These are phyloP conservation scores for Periphyllus acericola DNA, from an alignment of 2,888 invertebrate species.

Conservation along the genomic window DNA sequence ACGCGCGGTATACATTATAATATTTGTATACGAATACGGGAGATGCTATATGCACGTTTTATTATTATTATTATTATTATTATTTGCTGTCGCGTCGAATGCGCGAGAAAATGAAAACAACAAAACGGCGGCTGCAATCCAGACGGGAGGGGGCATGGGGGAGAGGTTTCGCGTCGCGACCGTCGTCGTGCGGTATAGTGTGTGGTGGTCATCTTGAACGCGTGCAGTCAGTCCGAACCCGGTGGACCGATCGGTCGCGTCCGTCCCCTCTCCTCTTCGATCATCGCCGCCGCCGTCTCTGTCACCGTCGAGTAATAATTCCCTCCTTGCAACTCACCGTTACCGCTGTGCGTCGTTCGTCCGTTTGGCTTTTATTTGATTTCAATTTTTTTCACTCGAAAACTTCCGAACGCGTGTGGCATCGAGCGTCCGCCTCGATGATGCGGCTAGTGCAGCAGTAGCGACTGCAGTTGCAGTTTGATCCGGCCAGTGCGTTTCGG, in stretches of 20 bases:
- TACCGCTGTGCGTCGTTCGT: neutral
- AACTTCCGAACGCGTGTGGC: neutral
- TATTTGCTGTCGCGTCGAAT: neutral
- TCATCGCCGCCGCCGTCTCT: neutral
- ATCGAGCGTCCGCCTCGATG: neutral
- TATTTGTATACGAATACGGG: too few relatives aligned
- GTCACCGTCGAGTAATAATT: neutral
- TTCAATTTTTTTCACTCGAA: neutral
- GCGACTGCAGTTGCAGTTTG: neutral
- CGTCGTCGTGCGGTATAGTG: neutral
- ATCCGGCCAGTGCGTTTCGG: neutral
- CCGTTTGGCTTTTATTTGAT: neutral
- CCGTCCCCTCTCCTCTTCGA: neutral
- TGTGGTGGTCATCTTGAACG: constrained; percentile 54
- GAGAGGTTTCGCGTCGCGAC: constrained; percentile 15
- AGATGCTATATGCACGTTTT: neutral
- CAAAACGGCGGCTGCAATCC: neutral
- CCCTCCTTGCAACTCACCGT: neutral
- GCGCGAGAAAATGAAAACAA: constrained; percentile 22
- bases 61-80: neutral
- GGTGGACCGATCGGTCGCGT: constrained; percentile 49
- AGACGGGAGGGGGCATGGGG: neutral
- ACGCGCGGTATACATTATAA: too few relatives aligned
- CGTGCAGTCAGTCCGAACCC: constrained; percentile 58
- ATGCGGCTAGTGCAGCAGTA: neutral